A percentile compares a stretch with the other conserved stretches of the same genome.
Conservation (phyloP, 1,140 invertebrate genomes). For the Heliothis virescens region DNA sequence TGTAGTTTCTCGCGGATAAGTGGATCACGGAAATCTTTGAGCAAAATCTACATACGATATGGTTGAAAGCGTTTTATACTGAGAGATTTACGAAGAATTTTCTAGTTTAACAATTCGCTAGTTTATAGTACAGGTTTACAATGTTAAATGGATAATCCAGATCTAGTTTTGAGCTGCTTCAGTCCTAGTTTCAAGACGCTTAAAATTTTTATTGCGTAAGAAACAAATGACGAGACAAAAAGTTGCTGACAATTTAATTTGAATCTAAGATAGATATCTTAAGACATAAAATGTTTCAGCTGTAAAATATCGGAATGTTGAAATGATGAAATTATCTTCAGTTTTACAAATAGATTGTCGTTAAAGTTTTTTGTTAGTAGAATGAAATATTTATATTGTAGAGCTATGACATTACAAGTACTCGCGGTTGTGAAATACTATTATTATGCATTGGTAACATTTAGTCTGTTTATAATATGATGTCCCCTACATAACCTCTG, state of each 20-base stretch:
- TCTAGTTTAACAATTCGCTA: too few species aligned
- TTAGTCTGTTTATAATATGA: not conserved
- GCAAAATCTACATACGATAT: too few species aligned
- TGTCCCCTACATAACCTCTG: not conserved
- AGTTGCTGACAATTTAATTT: not conserved
- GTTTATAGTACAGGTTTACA: not conserved
- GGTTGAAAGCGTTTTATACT: too few species aligned
- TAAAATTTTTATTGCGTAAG: not conserved
- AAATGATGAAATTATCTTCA: constrained; percentile 4
- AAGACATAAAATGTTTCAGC: not conserved
- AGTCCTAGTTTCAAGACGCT: not conserved
- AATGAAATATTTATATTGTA: not conserved
- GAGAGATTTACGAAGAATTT: too few species aligned
- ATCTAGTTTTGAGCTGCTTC: not conserved
- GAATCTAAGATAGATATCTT: not conserved
- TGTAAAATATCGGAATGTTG: not conserved
- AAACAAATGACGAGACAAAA: constrained; percentile 11
- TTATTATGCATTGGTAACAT: not conserved
- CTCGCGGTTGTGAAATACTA: not conserved
- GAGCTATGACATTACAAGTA: constrained; percentile 1
- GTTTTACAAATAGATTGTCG: constrained; percentile 16
- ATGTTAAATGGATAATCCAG: not conserved
- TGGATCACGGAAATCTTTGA: too few species aligned
- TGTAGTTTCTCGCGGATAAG: too few species aligned
- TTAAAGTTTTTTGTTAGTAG: not conserved